These are phyloP conservation scores for Cosmia trapezina DNA, from an alignment of 2,888 invertebrate species.

Conservation along the genomic window DNA sequence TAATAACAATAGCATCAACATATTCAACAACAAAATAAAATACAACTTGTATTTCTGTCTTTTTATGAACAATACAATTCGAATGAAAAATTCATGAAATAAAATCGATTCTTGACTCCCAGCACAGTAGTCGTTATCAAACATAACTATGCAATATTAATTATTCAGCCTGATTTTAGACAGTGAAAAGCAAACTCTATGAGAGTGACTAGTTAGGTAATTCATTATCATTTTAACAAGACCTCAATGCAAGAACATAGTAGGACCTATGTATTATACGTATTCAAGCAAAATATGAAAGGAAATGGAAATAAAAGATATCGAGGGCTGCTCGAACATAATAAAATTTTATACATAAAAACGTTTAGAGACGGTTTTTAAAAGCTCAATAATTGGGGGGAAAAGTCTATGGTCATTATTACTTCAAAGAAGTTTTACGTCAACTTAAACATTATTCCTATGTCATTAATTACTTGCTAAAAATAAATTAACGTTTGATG, in stretches of 20 bases:
- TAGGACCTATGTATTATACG: neutral
- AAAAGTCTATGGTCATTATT: constrained; percentile 14
- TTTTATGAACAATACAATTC: constrained; percentile 9
- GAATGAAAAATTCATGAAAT: constrained; percentile 28
- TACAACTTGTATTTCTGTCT: constrained; percentile 17
- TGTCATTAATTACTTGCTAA: constrained; percentile 1
- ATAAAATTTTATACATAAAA: neutral
- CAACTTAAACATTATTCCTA: constrained; percentile 13
- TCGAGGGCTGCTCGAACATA: neutral
- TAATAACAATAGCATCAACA: constrained; percentile 9
- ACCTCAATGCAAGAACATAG: constrained; percentile 9
- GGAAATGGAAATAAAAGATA: constrained; percentile 30
- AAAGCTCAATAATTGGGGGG: neutral
- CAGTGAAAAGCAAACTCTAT: constrained; percentile 53
- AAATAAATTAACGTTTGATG: constrained; percentile 23
- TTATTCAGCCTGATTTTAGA: constrained; percentile 54
- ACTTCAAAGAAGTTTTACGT: constrained; percentile 21
- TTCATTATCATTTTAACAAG: constrained; percentile 16
- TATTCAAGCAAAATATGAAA: constrained; percentile 29
- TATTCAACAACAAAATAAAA: constrained; percentile 17
- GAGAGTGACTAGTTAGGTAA: constrained; percentile 39
- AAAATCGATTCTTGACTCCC: constrained; percentile 33
- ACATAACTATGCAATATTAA: constrained; percentile 40
- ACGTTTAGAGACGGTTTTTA: neutral
- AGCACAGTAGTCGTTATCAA: constrained; percentile 7